Conservation (phyloP, 2,113 vertebrate genomes). For the Dromaius novaehollandiae region DNA sequence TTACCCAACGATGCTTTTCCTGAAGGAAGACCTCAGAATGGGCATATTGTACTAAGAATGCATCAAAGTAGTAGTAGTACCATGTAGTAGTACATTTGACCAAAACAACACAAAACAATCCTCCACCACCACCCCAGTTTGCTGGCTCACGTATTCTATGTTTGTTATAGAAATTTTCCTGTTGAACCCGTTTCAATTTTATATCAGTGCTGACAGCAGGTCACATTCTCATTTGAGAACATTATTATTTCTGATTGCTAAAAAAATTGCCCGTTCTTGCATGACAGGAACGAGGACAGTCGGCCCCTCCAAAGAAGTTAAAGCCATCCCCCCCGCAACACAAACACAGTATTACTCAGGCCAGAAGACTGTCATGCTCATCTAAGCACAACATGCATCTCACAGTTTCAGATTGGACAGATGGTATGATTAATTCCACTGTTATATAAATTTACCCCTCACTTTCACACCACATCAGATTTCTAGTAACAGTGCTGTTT, state of each 20-base stretch:
- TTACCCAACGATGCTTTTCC: not conserved
- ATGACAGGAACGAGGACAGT: not conserved
- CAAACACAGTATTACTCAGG: not conserved
- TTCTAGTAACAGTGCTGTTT: not conserved
- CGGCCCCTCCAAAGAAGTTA: not conserved
- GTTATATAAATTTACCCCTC: slow-evolving; percentile 8
- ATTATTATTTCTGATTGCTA: not conserved
- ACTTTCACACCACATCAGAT: slow-evolving; percentile 28
- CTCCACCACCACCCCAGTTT: not conserved
- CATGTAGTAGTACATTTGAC: not conserved
- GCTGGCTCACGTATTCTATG: not conserved
- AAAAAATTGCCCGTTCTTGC: not conserved
- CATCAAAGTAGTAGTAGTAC: not conserved
- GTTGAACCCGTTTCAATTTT: not conserved
- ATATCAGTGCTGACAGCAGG: not conserved
- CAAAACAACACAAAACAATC: not conserved
- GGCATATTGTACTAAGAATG: not conserved
- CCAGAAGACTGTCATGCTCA: not conserved
- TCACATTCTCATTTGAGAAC: not conserved
- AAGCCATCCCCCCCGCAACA: not conserved
- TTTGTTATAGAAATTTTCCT: not conserved
- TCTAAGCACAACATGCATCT: not conserved
- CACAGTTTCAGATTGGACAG: slow-evolving; percentile 2
- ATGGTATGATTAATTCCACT: slow-evolving; percentile 27
- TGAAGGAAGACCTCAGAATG: not conserved